Conservation (phyloP, 2,797 vertebrate species). For the Eulemur mongoz region DNA sequence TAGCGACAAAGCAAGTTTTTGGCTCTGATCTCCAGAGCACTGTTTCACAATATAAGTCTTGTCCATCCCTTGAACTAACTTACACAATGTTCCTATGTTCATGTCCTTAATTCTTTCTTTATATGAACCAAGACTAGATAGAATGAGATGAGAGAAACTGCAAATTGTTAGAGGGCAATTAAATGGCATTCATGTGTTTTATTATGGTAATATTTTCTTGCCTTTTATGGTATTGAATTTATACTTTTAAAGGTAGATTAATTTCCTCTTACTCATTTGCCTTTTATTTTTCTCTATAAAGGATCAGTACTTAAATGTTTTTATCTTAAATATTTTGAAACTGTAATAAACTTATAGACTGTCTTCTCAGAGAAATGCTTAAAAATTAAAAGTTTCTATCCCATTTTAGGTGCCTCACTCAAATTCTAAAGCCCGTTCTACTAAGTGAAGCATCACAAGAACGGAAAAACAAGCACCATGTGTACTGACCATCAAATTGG, state of each 20-base stretch:
- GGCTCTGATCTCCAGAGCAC: neutral
- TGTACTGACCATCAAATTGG: no score
- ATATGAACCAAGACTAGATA: neutral
- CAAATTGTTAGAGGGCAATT: neutral
- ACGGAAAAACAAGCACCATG: no score
- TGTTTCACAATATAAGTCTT: neutral
- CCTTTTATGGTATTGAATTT: neutral
- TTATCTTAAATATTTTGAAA: neutral
- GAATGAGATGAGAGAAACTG: neutral
- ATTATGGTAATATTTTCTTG: neutral
- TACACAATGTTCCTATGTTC: neutral
- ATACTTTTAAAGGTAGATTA: neutral
- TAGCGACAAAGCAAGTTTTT: neutral
- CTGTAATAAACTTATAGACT: neutral
- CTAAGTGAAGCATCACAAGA: no score
- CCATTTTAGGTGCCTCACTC: neutral
- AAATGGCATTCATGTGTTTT: neutral
- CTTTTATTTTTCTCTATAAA: neutral
- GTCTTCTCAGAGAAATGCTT: neutral
- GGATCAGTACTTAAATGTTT: neutral
- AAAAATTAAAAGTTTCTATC: neutral
- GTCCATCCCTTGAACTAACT: neutral
- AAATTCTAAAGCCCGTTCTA: neutral
- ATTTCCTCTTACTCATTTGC: neutral
- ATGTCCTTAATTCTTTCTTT: neutral